These are phyloP conservation scores for Malacosoma neustria DNA, from an alignment of 2,888 invertebrate species.

Conservation along the genomic window DNA sequence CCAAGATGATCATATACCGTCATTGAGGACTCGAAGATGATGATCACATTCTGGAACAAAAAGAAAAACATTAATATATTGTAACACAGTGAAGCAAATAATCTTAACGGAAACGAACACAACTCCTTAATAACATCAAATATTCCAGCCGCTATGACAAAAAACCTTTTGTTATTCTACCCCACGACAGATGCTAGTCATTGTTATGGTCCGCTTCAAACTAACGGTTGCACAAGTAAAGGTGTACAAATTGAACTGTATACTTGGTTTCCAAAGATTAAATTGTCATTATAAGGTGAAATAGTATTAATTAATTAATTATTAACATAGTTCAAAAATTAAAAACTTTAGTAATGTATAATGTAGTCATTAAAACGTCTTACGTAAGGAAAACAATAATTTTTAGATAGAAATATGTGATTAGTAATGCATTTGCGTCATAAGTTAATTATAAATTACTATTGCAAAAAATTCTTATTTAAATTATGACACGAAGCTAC, in stretches of 20 bases:
- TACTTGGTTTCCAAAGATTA: no score
- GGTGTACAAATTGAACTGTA: slow-evolving; percentile 8
- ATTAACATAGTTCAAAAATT: neutral
- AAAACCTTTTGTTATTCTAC: slow-evolving; percentile 35
- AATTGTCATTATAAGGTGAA: no score
- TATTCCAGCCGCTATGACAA: slow-evolving; percentile 29
- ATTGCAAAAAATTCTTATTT: no score
- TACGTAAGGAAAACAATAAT: no score
- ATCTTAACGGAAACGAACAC: slow-evolving; percentile 18
- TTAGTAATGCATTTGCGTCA: no score
- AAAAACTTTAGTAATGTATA: no score
- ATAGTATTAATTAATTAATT: slow-evolving; percentile 3
- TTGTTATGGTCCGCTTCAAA: slow-evolving; percentile 22
- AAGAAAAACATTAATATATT: slow-evolving; percentile 1
- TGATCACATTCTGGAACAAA: slow-evolving; percentile 66
- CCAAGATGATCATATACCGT: slow-evolving; percentile 44
- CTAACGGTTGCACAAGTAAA: slow-evolving; percentile 19
- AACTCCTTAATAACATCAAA: slow-evolving; percentile 24
- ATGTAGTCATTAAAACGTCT: no score
- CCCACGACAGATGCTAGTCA: slow-evolving; percentile 34
- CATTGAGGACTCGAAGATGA: slow-evolving; percentile 46
- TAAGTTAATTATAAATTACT: no score
- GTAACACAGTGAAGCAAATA: neutral
- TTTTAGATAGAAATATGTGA: no score
- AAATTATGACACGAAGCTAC: no score